Conservation (phyloP, 2,888 invertebrate genomes). For the Gisinianus flammeolus region DNA sequence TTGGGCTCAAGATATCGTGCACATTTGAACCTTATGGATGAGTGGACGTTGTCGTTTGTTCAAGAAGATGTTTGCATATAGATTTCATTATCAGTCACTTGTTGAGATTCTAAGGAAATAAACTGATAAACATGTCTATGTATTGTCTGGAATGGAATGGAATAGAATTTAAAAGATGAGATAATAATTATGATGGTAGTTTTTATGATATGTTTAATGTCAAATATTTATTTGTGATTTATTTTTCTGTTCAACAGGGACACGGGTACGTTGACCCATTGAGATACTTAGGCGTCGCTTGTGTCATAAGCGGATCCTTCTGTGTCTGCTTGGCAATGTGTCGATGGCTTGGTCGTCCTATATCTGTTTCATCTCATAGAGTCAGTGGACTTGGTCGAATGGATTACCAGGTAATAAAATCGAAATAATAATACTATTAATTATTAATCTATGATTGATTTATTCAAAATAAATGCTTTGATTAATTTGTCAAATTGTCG, state of each 20-base stretch:
- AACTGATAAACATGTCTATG: too few species aligned
- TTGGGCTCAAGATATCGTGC: background rate
- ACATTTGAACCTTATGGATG: constrained; percentile 11
- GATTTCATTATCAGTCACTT: too few species aligned
- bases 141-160: too few species aligned
- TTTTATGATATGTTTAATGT: background rate
- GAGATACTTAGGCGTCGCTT: constrained; percentile 75
- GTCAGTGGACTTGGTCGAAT: constrained; percentile 34
- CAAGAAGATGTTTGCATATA: background rate
- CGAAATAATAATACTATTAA: too few species aligned
- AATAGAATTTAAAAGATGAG: too few species aligned
- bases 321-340: constrained; percentile 76
- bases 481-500: too few species aligned
- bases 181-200: too few species aligned
- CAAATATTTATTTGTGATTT: background rate
- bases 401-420: constrained; percentile 31
- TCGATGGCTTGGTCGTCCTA: constrained; percentile 69
- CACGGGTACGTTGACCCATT: constrained; percentile 70
- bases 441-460: too few species aligned
- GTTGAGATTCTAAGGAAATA: too few species aligned
- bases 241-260: constrained; percentile 48
- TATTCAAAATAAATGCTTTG: too few species aligned
- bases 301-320: constrained; percentile 75
- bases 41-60: background rate
- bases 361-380: constrained; percentile 53